Conservation (phyloP, 2,113 vertebrate species). For the Ictidomys tridecemlineatus region DNA sequence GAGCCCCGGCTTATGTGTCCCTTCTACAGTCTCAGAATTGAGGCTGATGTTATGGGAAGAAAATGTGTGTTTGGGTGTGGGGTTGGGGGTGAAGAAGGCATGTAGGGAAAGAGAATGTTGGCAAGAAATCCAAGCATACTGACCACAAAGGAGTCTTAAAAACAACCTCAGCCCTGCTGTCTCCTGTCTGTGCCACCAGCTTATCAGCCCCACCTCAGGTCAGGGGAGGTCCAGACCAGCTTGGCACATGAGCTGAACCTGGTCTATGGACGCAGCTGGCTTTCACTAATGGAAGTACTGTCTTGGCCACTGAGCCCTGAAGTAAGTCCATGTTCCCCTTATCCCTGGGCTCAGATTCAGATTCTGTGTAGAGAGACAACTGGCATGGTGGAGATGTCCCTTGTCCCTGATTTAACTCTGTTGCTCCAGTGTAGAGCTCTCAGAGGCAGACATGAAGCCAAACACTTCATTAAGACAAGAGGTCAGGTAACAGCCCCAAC, state of each 20-base stretch:
- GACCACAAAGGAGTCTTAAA: conserved; percentile 42
- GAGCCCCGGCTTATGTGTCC: fast-evolving
- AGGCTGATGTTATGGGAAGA: not conserved
- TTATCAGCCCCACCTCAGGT: not conserved
- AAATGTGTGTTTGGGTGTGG: not conserved
- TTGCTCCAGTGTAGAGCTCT: conserved; percentile 68
- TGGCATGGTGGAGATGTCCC: not conserved
- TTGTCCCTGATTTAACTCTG: conserved; percentile 65
- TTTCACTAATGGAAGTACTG: not conserved
- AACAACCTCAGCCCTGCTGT: not conserved
- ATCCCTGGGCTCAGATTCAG: not conserved
- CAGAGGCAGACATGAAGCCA: conserved; percentile 76
- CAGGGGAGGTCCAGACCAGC: not conserved
- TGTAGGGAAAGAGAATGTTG: not conserved
- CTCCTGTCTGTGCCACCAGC: not conserved
- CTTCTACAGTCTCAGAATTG: not conserved
- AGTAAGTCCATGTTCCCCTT: not conserved
- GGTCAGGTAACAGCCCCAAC: conserved; percentile 76
- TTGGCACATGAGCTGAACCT: not conserved
- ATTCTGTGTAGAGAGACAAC: too few relatives aligned
- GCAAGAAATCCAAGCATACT: not conserved
- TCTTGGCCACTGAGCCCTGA: not conserved
- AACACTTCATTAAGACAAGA: conserved; percentile 68
- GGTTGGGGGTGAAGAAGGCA: too few relatives aligned
- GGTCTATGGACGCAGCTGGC: not conserved